Evolutionary conservation across 2,113 vertebrate genomes (phyloP), one percentile per base, ranked within the genome.

Genomic region (Psophia crepitans): DNA sequence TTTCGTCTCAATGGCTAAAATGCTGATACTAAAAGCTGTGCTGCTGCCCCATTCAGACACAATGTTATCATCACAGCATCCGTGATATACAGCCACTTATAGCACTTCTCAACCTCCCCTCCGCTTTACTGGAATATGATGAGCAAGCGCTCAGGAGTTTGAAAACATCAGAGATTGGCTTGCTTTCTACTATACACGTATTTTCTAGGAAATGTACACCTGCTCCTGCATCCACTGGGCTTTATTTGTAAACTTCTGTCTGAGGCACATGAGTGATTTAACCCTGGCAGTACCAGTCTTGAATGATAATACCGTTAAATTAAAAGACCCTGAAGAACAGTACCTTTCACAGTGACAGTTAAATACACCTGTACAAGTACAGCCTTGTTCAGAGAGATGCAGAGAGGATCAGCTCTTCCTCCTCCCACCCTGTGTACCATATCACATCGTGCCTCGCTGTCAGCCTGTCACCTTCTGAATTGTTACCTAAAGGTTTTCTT

Each of bases 1-100:
- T 51, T 66, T 30, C 33, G 8, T 57, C 46, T 79, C 27, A 20
- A 1, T 5, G 56, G 39, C 65, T 57, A 84, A 53, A 43, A 35
- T 27, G n/a, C 44, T 73, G 27, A 19, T 43, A 20, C 35, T 48
- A 53, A 57, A 48, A 43, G 43, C 44, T 48, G 53, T 76, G 51
- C 49, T 33, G 32, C 56, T 77, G 17, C 41, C 22, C 12, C 2
- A 1, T 24, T 48, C 64, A 68, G 32, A 39, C 57, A n/a, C 30
- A 8, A 2, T 0, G 1, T 32, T 39, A 14, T 5, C 22, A 39
- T 23, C 71, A 37, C 32, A 32, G 35, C 51, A 37, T 4, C 71
- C 23, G 17, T 2, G 54, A 46, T 12, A 5, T 2, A 37, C 26
- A 58, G 58, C 33, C 44, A 24, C 23, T 19, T 12, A 13, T 2